Base-by-base conservation (phyloP, 2,797 vertebrate genomes). In the Poecile montanus region DNA sequence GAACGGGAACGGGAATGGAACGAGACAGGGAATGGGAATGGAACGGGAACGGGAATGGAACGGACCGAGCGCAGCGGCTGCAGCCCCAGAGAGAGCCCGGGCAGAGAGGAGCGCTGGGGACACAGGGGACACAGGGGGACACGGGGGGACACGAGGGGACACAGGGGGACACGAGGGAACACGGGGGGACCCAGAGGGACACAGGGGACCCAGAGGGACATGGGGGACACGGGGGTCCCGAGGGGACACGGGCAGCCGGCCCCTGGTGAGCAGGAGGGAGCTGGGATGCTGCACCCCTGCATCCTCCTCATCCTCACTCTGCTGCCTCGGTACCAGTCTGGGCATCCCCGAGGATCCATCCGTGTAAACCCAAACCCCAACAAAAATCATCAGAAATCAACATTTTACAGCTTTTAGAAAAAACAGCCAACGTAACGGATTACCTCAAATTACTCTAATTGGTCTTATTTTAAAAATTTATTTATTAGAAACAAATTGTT, bases 401-500 rank as follows among this genome's bases (percentile, higher is more conserved):
- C 50, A 8, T 26, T 11, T 32, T 0, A 58, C 66, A 53, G 25
- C 38, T 77, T 53, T 34, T 2, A 5, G 2, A 16, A n/a, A 70
- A 66, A 47, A 4, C 42, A 7, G 17, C 26, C 60, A 7, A 3
- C 45, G 7, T 10, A 78, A 2, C 8, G 2, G n/a, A 40, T 93
- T 61, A 71, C 42, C 62, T 76, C 53, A 70, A 95, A 96, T 85
- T 61, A 68, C 86, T 51, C 75, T 96, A 97, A 98, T 97, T 96
- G 95, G 77, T 36, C 82, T 96, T 42, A 58, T 97, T 98, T 51
- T 95, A 96, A 84, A 72, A 67, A 38, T 11, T 34, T 87, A 74
- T 97, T 97, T 98, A 97, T 97, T 95, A 95, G 96, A 95, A 97
- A 97, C 95, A 97, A 98, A 97, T 97, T 97, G 93, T 97, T 94